These are phyloP conservation scores for Pantala flavescens DNA, from an alignment of 1,140 invertebrate species.

Conservation along the genomic window DNA sequence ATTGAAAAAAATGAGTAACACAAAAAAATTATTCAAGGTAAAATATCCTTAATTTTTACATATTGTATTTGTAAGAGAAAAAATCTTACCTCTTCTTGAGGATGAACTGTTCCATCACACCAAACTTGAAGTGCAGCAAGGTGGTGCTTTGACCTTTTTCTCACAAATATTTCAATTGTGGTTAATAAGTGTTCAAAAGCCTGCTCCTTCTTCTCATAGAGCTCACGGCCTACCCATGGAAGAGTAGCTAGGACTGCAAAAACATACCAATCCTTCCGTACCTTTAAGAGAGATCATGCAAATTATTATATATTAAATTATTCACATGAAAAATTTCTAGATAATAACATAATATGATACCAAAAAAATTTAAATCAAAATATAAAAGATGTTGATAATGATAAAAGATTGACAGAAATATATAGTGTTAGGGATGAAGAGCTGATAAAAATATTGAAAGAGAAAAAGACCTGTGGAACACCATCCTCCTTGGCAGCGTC, in stretches of 20 bases:
- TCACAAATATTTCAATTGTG: conserved; percentile 91
- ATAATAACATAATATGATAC: neutral
- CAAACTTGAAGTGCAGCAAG: conserved; percentile 84
- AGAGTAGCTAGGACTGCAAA: conserved; percentile 89
- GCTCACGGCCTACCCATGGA: conserved; percentile 91
- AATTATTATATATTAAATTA: no score
- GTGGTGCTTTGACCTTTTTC: conserved; percentile 86
- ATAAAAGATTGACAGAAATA: neutral
- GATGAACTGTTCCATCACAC: conserved; percentile 82
- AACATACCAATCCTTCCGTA: conserved; percentile 90
- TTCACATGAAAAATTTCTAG: neutral
- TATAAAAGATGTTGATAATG: neutral
- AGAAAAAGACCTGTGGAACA: conserved; percentile 56
- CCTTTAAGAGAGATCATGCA: conserved; percentile 33
- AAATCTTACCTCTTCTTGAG: conserved; percentile 92
- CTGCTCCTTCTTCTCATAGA: conserved; percentile 94
- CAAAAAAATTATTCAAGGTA: no score
- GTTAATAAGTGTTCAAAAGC: conserved; percentile 84
- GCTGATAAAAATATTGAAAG: neutral
- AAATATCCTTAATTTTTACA: no score
- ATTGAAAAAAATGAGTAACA: no score
- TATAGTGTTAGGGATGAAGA: no score
- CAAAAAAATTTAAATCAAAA: neutral
- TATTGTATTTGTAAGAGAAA: no score
- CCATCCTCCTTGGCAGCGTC: conserved; percentile 89